phyloP scores from a whole-genome alignment of 2,888 invertebrate species.

The Andrena haemorrhoa region DNA sequence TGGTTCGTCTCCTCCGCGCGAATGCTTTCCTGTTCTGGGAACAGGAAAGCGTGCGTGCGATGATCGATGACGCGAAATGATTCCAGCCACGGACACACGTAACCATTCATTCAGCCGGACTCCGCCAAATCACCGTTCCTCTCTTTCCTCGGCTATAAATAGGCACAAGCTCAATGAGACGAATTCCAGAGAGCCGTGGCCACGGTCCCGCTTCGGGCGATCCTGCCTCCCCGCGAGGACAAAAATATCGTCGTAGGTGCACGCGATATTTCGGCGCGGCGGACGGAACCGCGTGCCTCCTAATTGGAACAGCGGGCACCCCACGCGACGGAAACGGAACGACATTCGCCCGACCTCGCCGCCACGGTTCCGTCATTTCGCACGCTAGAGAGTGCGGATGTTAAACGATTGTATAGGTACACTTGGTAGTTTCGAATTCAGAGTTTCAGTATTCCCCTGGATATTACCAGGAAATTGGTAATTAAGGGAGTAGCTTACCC shows the following conservation, averaged over 20 bases:
- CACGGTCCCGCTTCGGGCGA: conserved; percentile 39
- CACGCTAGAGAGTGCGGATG: no score
- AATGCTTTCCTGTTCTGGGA: conserved; percentile 31
- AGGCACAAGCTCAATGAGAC: conserved; percentile 60
- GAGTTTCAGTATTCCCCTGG: no score
- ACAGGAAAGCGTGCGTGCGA: conserved; percentile 35
- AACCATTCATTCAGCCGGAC: conserved; percentile 63
- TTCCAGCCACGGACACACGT: conserved; percentile 47
- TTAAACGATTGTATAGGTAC: no score
- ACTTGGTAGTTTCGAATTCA: no score
- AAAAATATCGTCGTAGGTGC: conserved; percentile 54
- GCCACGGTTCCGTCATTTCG: no score
- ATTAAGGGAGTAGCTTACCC: no score
- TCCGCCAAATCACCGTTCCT: conserved; percentile 29
- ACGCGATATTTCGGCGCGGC: conserved; percentile 40
- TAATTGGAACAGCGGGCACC: conserved; percentile 20
- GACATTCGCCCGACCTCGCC: no score
- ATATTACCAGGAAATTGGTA: no score
- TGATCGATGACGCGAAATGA: conserved; percentile 50
- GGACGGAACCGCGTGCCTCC: conserved; percentile 3
- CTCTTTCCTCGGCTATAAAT: conserved; percentile 59
- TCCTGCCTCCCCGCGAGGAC: conserved; percentile 41
- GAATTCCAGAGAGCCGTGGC: conserved; percentile 61
- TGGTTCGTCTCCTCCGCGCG: conserved; percentile 32
- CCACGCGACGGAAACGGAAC: no score